Percentiles rank a stretch among this genome's conserved stretches.
phyloP scores from a whole-genome alignment of 2,113 vertebrate species.

The Stegastes partitus region DNA sequence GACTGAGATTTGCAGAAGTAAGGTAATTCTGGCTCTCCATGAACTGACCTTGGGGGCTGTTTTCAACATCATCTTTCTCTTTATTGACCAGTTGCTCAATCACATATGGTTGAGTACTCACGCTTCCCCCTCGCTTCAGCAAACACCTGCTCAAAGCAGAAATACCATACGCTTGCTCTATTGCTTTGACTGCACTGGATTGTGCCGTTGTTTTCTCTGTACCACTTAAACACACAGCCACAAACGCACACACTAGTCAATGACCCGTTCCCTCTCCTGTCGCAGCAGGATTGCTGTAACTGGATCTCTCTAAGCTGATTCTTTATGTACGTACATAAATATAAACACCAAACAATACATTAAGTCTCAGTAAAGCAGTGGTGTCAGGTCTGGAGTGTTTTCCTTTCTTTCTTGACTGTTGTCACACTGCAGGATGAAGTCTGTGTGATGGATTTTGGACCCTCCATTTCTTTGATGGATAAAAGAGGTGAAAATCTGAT shows the following conservation, averaged over 20 bases:
- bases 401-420: background rate
- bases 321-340: slow-evolving; percentile 25
- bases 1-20: background rate
- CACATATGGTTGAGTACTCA: background rate
- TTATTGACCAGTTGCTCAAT: slow-evolving; percentile 48
- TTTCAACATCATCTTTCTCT: slow-evolving; percentile 34
- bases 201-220: slow-evolving; percentile 10
- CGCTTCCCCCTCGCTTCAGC: slow-evolving; percentile 16
- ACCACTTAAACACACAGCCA: background rate
- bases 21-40: background rate
- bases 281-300: background rate
- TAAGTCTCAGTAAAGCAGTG: background rate
- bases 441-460: background rate
- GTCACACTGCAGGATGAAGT: slow-evolving; percentile 1
- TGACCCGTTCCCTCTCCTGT: background rate
- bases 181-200: background rate
- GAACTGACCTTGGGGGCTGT: slow-evolving; percentile 25
- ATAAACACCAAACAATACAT: background rate
- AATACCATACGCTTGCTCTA: slow-evolving; percentile 4
- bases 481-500: background rate
- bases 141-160: slow-evolving; percentile 26
- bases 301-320: slow-evolving; percentile 3
- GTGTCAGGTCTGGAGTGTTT: background rate
- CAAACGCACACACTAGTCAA: background rate
- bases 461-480: background rate